Percentiles rank a stretch among this genome's conserved stretches.
phyloP scores from a whole-genome alignment of 2,888 invertebrate species.

The Seladonia tumulorum region DNA sequence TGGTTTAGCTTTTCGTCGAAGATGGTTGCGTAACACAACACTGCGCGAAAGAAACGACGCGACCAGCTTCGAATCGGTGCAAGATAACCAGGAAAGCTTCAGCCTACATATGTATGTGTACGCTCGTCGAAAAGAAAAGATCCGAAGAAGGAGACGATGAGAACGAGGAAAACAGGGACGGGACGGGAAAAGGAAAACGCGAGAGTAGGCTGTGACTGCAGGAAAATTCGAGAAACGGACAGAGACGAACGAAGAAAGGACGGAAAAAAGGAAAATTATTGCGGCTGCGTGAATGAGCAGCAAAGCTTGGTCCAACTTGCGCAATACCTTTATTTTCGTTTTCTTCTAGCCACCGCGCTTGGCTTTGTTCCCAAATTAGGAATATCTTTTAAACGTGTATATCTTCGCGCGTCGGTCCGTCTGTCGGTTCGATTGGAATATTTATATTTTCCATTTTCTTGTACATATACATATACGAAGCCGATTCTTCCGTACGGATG shows the following conservation, averaged over 20 bases:
- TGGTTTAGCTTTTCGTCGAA: slow-evolving; percentile 39
- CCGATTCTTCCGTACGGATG: not conserved
- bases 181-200: not conserved
- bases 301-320: slow-evolving; percentile 63
- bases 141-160: not conserved
- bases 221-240: not conserved
- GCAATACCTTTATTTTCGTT: slow-evolving; percentile 72
- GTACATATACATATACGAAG: not conserved
- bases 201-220: not conserved
- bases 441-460: not conserved
- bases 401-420: not conserved
- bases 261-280: slow-evolving; percentile 21
- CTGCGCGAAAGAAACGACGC: slow-evolving; percentile 29
- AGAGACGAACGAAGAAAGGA: not conserved
- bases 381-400: slow-evolving; percentile 63
- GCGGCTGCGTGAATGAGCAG: slow-evolving; percentile 12
- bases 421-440: not conserved
- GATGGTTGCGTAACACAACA: slow-evolving; percentile 35
- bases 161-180: not conserved
- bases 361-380: slow-evolving; percentile 74
- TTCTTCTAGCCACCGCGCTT: slow-evolving; percentile 68
- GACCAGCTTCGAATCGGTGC: slow-evolving; percentile 6
- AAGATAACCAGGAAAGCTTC: slow-evolving; percentile 10
- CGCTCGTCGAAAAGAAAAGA: slow-evolving; percentile 15
- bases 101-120: not conserved